phyloP scores from a whole-genome alignment of 1,140 invertebrate genomes.

The Drosophila sucinea region DNA sequence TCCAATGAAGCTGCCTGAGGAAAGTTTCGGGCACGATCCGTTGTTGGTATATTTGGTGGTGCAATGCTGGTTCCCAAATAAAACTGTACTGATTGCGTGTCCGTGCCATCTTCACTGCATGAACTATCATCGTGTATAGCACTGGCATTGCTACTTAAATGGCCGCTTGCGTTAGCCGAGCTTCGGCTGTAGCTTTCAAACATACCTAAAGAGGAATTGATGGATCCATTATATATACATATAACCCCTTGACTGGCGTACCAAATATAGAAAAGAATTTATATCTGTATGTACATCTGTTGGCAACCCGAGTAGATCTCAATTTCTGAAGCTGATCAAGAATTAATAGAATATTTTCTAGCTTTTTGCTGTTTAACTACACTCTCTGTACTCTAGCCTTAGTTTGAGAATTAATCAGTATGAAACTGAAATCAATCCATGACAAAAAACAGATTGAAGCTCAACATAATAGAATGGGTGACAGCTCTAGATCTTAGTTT shows the following conservation, averaged over 20 bases:
- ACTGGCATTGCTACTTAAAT: conserved; percentile 6
- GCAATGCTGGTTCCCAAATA: conserved; percentile 7
- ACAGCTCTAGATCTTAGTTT: too few species aligned
- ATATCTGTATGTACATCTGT: too few species aligned
- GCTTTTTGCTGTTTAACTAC: too few species aligned
- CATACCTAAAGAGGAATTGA: conserved; percentile 11
- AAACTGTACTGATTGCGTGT: conserved; percentile 10
- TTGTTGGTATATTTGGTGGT: neutral
- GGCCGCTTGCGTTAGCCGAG: conserved; percentile 6
- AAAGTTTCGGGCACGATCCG: neutral
- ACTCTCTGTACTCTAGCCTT: too few species aligned
- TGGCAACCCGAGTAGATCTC: too few species aligned
- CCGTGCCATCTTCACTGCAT: conserved; percentile 15
- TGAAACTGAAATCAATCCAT: too few species aligned
- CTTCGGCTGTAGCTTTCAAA: conserved; percentile 18
- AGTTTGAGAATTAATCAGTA: too few species aligned
- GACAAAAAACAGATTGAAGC: too few species aligned
- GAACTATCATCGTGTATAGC: conserved; percentile 8
- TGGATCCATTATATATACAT: conserved; percentile 10
- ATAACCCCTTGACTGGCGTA: conserved; percentile 1
- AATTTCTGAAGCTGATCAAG: too few species aligned
- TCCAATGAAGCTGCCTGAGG: neutral
- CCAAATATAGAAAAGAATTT: neutral
- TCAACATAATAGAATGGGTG: too few species aligned
- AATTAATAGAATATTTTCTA: too few species aligned